Conservation (phyloP, 2,888 invertebrate genomes). For the Phortica magna region DNA sequence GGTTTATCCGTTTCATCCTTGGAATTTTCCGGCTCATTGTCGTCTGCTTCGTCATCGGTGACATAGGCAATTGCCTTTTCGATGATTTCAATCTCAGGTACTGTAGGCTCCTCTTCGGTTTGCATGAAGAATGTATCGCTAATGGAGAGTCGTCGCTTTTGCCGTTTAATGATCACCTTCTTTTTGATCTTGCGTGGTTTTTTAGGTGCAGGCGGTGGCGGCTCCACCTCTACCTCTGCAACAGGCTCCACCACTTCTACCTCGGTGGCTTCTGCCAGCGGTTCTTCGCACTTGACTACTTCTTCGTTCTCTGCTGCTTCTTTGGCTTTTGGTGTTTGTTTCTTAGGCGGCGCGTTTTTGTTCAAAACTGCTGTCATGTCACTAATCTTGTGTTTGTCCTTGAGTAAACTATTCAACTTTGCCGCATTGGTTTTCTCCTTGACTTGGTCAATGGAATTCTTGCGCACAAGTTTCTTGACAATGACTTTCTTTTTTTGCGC, state of each 20-base stretch:
- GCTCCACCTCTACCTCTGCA: background rate
- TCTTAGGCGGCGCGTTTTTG: conserved; percentile 60
- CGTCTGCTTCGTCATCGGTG: conserved; percentile 62
- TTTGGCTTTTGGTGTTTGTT: conserved; percentile 37
- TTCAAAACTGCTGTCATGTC: conserved; percentile 53
- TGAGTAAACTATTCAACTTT: conserved; percentile 57
- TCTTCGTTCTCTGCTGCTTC: conserved; percentile 16
- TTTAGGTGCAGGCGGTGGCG: conserved; percentile 47
- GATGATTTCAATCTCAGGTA: conserved; percentile 71
- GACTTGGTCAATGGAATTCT: conserved; percentile 63
- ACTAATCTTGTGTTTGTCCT: conserved; percentile 65
- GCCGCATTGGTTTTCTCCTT: conserved; percentile 39
- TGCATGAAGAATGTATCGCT: conserved; percentile 70
- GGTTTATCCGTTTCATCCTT: conserved; percentile 54
- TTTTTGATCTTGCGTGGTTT: conserved; percentile 73
- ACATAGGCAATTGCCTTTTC: conserved; percentile 74
- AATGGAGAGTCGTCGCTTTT: conserved; percentile 74
- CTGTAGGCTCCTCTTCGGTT: conserved; percentile 60
- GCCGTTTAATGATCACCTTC: conserved; percentile 76
- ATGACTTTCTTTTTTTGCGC: conserved; percentile 59
- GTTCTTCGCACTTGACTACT: background rate
- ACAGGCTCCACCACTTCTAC: background rate
- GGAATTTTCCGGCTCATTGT: conserved; percentile 48
- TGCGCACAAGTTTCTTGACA: conserved; percentile 67
- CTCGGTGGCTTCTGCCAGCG: background rate